Evolutionary conservation across 2,797 vertebrate genomes (phyloP).

Genomic region (Setipinna tenuifilis): DNA sequence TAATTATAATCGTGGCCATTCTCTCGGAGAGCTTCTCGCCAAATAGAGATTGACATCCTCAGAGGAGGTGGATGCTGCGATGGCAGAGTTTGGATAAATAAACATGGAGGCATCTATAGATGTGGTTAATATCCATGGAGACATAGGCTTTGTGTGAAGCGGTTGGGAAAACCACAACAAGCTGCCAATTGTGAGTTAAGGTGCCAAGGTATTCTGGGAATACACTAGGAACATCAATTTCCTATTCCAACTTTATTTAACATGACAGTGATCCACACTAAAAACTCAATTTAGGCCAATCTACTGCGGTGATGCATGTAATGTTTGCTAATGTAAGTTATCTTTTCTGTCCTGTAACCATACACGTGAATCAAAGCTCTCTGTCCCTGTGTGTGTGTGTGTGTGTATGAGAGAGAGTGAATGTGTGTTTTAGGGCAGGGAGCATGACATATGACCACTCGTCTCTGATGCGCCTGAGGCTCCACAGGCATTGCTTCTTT

Average conservation of each 20-base stretch:
- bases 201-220: too few species aligned
- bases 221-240: too few species aligned
- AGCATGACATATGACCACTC: background rate
- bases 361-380: too few species aligned
- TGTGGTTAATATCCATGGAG: constrained; percentile 11
- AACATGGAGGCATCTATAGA: constrained; percentile 44
- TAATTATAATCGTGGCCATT: constrained; percentile 76
- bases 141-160: constrained; percentile 38
- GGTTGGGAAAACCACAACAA: constrained; percentile 52
- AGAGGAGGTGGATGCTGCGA: constrained; percentile 40
- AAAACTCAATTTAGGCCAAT: too few species aligned
- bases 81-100: constrained; percentile 43
- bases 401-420: background rate
- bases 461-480: background rate
- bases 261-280: too few species aligned
- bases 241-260: too few species aligned
- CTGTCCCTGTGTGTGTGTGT: background rate
- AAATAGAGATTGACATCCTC: constrained; percentile 74
- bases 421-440: background rate
- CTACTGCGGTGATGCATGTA: too few species aligned
- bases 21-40: constrained; percentile 63
- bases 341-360: too few species aligned
- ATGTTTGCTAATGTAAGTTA: too few species aligned
- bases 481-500: background rate
- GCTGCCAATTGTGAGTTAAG: background rate